These are phyloP conservation scores for Rhabdomys pumilio DNA, from an alignment of 2,797 vertebrate genomes.

Conservation along the genomic window DNA sequence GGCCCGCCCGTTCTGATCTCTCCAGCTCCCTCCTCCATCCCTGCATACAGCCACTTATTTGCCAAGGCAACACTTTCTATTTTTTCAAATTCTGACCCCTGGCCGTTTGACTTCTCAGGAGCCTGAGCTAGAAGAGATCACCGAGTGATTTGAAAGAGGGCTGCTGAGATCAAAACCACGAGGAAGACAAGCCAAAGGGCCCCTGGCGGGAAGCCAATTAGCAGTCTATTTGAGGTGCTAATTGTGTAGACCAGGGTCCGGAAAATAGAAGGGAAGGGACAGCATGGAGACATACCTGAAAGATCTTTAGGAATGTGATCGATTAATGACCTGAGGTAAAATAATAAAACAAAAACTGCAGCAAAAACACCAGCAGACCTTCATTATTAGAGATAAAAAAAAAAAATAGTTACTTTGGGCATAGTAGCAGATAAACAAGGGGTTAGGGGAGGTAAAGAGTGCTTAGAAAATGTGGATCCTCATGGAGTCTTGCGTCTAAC, in stretches of 20 bases:
- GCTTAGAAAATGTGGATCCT: neutral
- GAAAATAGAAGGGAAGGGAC: constrained; percentile 66
- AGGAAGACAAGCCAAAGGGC: constrained; percentile 74
- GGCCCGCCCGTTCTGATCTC: neutral
- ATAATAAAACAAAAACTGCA: neutral
- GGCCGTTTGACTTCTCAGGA: constrained; percentile 70
- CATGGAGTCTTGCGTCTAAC: neutral
- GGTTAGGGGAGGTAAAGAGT: neutral
- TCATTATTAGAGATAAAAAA: constrained; percentile 27
- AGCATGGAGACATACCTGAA: constrained; percentile 46
- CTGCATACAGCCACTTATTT: neutral
- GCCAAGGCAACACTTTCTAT: constrained; percentile 33
- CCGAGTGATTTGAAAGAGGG: constrained; percentile 19
- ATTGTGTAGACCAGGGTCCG: constrained; percentile 68
- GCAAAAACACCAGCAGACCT: neutral
- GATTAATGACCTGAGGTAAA: constrained; percentile 19
- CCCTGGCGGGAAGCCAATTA: constrained; percentile 71
- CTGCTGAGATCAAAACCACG: constrained; percentile 69
- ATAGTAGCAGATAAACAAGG: constrained; percentile 5
- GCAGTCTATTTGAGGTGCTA: constrained; percentile 81
- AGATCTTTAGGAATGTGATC: constrained; percentile 56
- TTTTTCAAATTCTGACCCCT: constrained; percentile 73
- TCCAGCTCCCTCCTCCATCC: neutral
- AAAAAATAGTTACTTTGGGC: constrained; percentile 26
- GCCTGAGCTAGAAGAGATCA: constrained; percentile 32